Conservation (phyloP, 2,797 vertebrate species). For the Aplochiton taeniatus region DNA sequence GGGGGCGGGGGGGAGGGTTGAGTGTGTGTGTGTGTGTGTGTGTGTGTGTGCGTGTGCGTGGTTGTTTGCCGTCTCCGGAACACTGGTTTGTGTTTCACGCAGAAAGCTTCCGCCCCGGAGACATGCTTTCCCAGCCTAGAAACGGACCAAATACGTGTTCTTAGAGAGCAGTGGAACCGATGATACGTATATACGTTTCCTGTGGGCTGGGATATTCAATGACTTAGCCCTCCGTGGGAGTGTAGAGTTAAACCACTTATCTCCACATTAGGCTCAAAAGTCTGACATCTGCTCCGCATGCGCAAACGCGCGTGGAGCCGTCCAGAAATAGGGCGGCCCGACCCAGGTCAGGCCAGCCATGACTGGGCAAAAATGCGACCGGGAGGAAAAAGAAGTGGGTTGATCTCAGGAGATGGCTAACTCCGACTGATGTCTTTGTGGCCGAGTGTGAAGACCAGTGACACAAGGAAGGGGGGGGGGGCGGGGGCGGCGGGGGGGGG, state of each 20-base stretch:
- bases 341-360: constrained; percentile 46
- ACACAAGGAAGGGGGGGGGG: not conserved
- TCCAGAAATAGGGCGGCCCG: constrained; percentile 59
- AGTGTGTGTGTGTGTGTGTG: no score
- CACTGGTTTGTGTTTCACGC: no score
- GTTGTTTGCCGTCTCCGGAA: no score
- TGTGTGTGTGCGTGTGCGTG: no score
- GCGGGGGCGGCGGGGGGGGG: not conserved
- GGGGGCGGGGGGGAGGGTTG: no score
- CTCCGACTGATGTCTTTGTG: no score
- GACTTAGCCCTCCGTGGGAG: not conserved
- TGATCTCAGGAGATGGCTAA: not conserved
- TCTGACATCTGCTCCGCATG: constrained; percentile 62
- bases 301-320: constrained; percentile 34
- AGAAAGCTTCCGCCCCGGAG: no score
- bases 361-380: constrained; percentile 52
- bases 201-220: not conserved
- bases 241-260: constrained; percentile 29
- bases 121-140: no score
- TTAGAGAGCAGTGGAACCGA: no score
- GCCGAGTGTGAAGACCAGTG: not conserved
- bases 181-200: no score
- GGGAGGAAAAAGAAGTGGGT: constrained; percentile 22
- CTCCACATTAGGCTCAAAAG: constrained; percentile 49
- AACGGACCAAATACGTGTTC: no score